Conservation (phyloP, 1,140 invertebrate genomes). For the Prorops nasuta region DNA sequence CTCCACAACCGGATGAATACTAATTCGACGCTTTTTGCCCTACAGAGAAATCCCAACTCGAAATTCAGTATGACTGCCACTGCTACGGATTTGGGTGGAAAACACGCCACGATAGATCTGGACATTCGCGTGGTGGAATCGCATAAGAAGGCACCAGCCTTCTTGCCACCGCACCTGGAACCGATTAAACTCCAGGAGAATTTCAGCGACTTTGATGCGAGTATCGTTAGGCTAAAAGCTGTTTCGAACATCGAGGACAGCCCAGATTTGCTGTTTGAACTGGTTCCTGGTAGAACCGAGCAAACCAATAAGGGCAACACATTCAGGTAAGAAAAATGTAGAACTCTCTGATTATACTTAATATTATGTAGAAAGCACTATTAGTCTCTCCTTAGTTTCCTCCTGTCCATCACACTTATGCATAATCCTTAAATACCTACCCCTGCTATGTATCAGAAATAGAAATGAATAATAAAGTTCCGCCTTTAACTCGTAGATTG, state of each 20-base stretch:
- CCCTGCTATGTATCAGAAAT: too few species aligned
- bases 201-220: conserved; percentile 65
- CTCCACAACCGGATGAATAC: too few species aligned
- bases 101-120: conserved; percentile 69
- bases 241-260: conserved; percentile 74
- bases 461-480: too few species aligned
- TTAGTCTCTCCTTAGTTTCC: too few species aligned
- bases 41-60: conserved; percentile 64
- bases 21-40: too few species aligned
- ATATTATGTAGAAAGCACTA: neutral
- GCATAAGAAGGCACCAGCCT: conserved; percentile 81
- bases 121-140: conserved; percentile 83
- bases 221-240: conserved; percentile 69
- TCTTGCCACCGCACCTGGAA: conserved; percentile 60
- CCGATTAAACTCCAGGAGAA: conserved; percentile 73
- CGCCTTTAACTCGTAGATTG: conserved; percentile 54
- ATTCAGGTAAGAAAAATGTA: conserved; percentile 58
- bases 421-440: too few species aligned
- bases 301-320: conserved; percentile 80
- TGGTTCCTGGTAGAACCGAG: conserved; percentile 77
- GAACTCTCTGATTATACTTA: neutral
- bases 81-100: conserved; percentile 73
- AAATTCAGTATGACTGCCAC: conserved; percentile 72
- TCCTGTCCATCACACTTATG: too few species aligned
- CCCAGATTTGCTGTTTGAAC: conserved; percentile 69